phyloP scores from a whole-genome alignment of 1,140 invertebrate species.

The Apis dorsata region DNA sequence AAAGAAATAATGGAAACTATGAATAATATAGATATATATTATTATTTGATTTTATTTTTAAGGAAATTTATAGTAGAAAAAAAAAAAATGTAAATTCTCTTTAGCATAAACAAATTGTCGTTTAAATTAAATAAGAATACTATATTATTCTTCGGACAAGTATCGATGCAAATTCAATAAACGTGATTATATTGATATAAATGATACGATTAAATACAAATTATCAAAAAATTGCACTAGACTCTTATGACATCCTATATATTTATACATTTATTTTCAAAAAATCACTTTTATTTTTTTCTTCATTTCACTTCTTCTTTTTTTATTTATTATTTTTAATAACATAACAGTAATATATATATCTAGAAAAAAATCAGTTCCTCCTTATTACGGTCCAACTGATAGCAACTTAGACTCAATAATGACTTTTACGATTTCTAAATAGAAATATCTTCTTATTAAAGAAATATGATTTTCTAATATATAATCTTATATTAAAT shows the following conservation, averaged over 20 bases:
- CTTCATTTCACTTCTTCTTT: not conserved
- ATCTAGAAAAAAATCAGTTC: slow-evolving; percentile 63
- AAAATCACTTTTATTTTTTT: slow-evolving; percentile 24
- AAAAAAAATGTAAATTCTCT: not conserved
- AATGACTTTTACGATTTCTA: slow-evolving; percentile 70
- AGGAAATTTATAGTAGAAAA: not conserved
- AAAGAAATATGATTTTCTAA: slow-evolving; percentile 65
- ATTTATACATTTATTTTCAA: slow-evolving; percentile 59
- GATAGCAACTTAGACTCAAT: slow-evolving; percentile 64
- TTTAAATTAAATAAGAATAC: not conserved
- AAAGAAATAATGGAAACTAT: not conserved
- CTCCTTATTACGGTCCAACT: slow-evolving; percentile 46
- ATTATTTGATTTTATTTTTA: not conserved
- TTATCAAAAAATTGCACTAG: slow-evolving; percentile 14
- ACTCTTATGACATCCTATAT: slow-evolving; percentile 33
- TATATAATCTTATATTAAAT: slow-evolving; percentile 64
- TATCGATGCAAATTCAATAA: not conserved
- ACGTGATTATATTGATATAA: not conserved
- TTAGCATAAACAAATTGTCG: too few relatives aligned
- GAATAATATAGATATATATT: not conserved
- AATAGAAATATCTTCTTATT: slow-evolving; percentile 69
- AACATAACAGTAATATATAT: slow-evolving; percentile 69
- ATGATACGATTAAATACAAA: not conserved
- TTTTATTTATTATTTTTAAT: slow-evolving; percentile 31
- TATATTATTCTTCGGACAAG: not conserved